Percentiles rank a stretch among this genome's conserved stretches.
Conservation (phyloP, 2,113 vertebrate genomes). For the Carlito syrichta region DNA sequence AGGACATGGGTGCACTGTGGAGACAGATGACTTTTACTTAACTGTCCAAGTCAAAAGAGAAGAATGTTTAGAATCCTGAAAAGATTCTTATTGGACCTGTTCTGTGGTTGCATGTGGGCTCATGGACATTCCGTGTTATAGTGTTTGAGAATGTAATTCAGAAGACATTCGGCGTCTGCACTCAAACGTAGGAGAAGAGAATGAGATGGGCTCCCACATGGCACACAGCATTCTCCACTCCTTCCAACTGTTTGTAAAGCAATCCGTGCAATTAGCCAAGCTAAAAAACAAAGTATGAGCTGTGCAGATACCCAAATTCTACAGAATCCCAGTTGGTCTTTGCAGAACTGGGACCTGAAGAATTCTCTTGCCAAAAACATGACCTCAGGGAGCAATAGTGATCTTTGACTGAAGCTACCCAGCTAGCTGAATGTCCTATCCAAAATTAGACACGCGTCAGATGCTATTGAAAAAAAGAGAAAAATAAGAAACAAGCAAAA, state of each 20-base stretch:
- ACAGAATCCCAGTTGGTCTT: neutral
- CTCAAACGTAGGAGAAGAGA: neutral
- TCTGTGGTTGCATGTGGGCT: neutral
- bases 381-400: neutral
- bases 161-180: neutral
- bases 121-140: neutral
- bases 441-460: neutral
- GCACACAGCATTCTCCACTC: neutral
- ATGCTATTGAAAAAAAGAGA: too few species aligned
- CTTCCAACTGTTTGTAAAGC: neutral
- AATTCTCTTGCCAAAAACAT: neutral
- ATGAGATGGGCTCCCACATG: neutral
- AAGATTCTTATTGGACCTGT: neutral
- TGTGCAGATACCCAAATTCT: neutral
- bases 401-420: neutral
- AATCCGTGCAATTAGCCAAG: neutral
- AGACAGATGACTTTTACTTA: neutral
- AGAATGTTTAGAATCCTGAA: neutral
- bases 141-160: neutral
- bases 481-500: too few species aligned
- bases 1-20: neutral
- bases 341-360: neutral
- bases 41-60: neutral
- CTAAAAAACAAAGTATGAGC: neutral
- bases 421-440: neutral